Evolutionary conservation across 2,113 vertebrate species (phyloP), one percentile per base, ranked within the genome.

Genomic region (Phylloscopus trochilus): DNA sequence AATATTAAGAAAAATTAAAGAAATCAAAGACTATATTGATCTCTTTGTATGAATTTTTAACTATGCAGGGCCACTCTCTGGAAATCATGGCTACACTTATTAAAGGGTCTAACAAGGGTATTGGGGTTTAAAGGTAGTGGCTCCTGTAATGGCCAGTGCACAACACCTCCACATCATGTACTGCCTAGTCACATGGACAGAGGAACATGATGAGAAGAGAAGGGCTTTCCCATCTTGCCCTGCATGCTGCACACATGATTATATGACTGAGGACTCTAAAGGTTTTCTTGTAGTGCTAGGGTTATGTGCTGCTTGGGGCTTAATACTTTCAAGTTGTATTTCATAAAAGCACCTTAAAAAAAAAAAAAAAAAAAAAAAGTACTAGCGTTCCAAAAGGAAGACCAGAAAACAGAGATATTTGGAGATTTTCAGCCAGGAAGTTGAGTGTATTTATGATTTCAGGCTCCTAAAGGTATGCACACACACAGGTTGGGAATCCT

Each of bases 151-250:
- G 14, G 56, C 21, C 47, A 51, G 30, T 7, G 13, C 4, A 1
- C 9, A 55, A 44, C 21, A 68, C 12, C 26, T 80, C 31, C 31
- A 7, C 1, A 0, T 78, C 75, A 82, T 23, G 64, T 22, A 11
- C 39, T 41, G 14, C 20, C 43, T 9, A 35, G 9, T 7, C 37
- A 79, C 49, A 30, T 24, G 9, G 20, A 46, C 1, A 7, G 39
- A 7, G 18, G 35, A 64, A 79, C 0, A 0, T 6, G 28, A 35
- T 5, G n/a, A 62, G 28, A 69, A 80, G 27, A 88, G 11, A 22
- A 93, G 16, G 64, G 22, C 9, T 44, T 69, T 53, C 49, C 46
- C 24, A 83, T 41, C 53, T 60, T 15, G 0, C 12, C 56, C 58
- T 75, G 15, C 15, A 21, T 74, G 55, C 35, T 82, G 17, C 31